phyloP scores from a whole-genome alignment of 1,140 invertebrate species.

The Eumaeus atala region DNA sequence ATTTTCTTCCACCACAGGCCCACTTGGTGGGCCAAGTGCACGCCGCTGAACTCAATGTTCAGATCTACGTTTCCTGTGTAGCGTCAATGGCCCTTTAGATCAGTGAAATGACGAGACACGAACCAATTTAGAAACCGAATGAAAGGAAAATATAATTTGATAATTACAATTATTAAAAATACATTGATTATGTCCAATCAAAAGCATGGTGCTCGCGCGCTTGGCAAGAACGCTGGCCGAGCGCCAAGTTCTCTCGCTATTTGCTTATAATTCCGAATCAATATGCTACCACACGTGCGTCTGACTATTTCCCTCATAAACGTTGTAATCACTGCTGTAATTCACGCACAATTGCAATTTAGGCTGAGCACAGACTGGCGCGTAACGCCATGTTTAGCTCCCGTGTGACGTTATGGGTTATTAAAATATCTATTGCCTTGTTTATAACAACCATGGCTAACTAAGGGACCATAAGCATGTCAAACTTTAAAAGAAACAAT shows the following conservation, averaged over 20 bases:
- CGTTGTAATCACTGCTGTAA: conserved; percentile 57
- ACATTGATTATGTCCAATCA: not conserved
- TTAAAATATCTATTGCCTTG: conserved; percentile 6
- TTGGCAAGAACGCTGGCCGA: conserved; percentile 47
- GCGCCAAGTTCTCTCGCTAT: conserved; percentile 51
- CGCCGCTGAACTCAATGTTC: no score
- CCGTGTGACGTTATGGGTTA: conserved; percentile 22
- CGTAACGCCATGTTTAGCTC: conserved; percentile 19
- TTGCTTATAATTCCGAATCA: conserved; percentile 72
- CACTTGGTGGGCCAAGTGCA: no score
- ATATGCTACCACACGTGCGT: conserved; percentile 68
- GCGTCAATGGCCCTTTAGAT: no score
- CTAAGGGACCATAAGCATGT: no score
- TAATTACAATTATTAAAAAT: no score
- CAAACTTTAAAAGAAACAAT: no score
- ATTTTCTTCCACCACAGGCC: no score
- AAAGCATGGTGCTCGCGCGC: conserved; percentile 33
- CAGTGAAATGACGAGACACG: no score
- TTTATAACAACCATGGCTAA: no score
- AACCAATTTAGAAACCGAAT: no score
- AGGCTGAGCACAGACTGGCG: conserved; percentile 26
- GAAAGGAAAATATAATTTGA: no score
- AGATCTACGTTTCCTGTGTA: no score
- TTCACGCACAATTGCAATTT: conserved; percentile 54
- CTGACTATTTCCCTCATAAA: conserved; percentile 62